Conservation (phyloP, 2,888 invertebrate genomes). For the Prosapia bicincta region DNA sequence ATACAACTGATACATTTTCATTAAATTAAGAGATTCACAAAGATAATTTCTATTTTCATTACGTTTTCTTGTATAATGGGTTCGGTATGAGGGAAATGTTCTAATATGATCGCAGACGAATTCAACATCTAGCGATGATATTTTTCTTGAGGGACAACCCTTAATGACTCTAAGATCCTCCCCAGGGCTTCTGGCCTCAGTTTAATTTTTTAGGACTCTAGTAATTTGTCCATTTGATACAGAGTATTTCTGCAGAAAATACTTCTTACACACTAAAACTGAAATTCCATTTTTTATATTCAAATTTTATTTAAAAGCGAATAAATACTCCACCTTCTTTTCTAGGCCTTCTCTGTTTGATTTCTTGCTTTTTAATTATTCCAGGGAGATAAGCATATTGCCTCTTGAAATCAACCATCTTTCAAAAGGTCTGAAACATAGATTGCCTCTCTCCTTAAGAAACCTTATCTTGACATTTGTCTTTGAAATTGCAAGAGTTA, state of each 20-base stretch:
- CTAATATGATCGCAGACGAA: slow-evolving; percentile 14
- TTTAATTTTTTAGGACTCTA: background rate
- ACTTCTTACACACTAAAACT: background rate
- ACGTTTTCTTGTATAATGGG: slow-evolving; percentile 9
- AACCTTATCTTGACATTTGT: background rate
- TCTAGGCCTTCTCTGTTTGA: background rate
- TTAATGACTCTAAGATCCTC: slow-evolving; percentile 19
- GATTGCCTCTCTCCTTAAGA: background rate
- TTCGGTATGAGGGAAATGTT: background rate
- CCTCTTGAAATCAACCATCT: background rate
- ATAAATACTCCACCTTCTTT: background rate
- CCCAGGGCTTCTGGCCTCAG: slow-evolving; percentile 2
- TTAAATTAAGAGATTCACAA: slow-evolving; percentile 3
- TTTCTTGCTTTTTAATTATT: background rate
- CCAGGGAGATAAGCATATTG: background rate
- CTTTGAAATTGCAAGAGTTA: background rate
- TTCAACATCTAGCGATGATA: background rate
- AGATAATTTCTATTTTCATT: slow-evolving; percentile 7
- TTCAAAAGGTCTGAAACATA: background rate
- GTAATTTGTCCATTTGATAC: background rate
- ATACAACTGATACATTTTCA: slow-evolving; percentile 15
- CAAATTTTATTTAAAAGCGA: background rate
- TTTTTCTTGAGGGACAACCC: slow-evolving; percentile 3
- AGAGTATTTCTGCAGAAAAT: background rate
- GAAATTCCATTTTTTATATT: background rate